Percentiles rank a stretch among this genome's conserved stretches.
These are phyloP conservation scores for Decapterus maruadsi DNA, from an alignment of 2,797 vertebrate genomes.

Conservation along the genomic window DNA sequence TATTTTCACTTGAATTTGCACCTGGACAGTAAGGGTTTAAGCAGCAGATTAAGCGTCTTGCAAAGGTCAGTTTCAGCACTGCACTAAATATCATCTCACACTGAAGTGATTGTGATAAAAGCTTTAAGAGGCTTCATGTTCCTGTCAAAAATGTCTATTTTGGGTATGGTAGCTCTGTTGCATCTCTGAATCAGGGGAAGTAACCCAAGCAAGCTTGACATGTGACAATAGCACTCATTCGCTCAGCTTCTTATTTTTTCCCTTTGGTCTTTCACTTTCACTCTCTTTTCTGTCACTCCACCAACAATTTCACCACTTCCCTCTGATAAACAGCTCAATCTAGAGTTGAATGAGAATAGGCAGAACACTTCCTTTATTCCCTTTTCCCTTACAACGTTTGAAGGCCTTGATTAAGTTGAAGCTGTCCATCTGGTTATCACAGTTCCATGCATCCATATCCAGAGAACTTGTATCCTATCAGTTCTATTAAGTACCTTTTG, in stretches of 20 bases:
- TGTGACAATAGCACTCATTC: constrained; percentile 55
- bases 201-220: constrained; percentile 41
- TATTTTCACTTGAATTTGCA: constrained; percentile 44
- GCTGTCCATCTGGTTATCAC: constrained; percentile 78
- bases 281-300: constrained; percentile 44
- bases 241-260: constrained; percentile 33
- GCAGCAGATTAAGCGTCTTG: constrained; percentile 34
- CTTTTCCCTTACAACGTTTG: constrained; percentile 36
- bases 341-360: constrained; percentile 50
- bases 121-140: constrained; percentile 39
- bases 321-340: constrained; percentile 65
- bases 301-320: constrained; percentile 47
- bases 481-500: constrained; percentile 59
- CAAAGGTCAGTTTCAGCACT: constrained; percentile 33
- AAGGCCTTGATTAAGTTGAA: constrained; percentile 51
- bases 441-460: constrained; percentile 54
- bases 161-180: constrained; percentile 22
- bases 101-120: constrained; percentile 50
- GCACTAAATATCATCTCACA: constrained; percentile 33
- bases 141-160: constrained; percentile 43
- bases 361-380: constrained; percentile 50
- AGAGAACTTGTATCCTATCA: constrained; percentile 60
- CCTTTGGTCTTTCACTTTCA: constrained; percentile 19
- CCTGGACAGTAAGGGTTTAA: constrained; percentile 46
- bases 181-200: constrained; percentile 30